These are phyloP conservation scores for Axinella damicornis DNA, from an alignment of 37 sponge, comb jelly and placozoan species.

Conservation along the genomic window DNA sequence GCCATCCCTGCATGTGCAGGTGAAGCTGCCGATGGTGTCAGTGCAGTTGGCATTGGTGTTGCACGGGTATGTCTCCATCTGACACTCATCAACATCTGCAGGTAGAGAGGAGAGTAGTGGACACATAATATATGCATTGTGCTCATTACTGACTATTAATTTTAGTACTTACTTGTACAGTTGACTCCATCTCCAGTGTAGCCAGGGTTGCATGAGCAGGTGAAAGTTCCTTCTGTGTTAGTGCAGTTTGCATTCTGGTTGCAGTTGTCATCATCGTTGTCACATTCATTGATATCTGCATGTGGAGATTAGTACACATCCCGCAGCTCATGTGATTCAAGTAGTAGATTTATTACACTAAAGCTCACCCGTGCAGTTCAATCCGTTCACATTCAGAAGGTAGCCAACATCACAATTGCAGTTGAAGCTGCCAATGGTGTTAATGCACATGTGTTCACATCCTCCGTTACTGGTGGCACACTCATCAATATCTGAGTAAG, in stretches of 20 bases:
- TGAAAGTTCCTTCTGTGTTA: conserved; percentile 1
- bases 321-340: too few species aligned
- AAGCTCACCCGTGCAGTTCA: too few species aligned
- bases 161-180: background rate
- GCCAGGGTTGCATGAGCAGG: conserved; percentile 26
- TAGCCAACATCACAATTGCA: too few species aligned
- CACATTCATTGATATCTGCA: conserved; percentile 64
- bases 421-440: too few species aligned
- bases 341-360: too few species aligned
- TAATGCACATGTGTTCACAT: too few species aligned
- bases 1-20: conserved; percentile 27
- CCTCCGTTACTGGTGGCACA: too few species aligned
- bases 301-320: too few species aligned
- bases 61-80: background rate
- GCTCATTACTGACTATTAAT: too few species aligned
- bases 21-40: background rate
- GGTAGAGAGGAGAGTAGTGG: too few species aligned
- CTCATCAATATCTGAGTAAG: too few species aligned
- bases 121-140: background rate
- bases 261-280: conserved; percentile 4
- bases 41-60: background rate
- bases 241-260: background rate
- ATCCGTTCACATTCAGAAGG: too few species aligned
- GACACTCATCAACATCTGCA: conserved; percentile 54
- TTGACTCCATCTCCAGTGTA: conserved; percentile 16